These are phyloP conservation scores for Odontocolon sp. DNA, from an alignment of 2,888 invertebrate genomes.

Conservation along the genomic window DNA sequence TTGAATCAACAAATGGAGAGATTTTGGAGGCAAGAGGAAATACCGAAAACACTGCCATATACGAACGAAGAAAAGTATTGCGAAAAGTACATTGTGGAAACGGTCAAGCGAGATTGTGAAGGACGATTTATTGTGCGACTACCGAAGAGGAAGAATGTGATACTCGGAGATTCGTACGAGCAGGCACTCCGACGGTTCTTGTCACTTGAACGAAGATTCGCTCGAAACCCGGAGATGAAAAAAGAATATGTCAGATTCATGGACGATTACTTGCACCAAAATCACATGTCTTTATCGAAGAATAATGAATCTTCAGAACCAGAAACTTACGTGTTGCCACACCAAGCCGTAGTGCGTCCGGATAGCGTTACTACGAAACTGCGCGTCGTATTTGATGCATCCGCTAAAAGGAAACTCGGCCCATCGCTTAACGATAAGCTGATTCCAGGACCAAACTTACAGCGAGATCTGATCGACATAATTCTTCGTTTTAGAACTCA, in stretches of 20 bases:
- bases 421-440: too few species aligned
- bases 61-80: slow-evolving; percentile 34
- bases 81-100: slow-evolving; percentile 42
- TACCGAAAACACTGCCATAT: slow-evolving; percentile 12
- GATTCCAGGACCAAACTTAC: too few species aligned
- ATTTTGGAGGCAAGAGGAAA: slow-evolving; percentile 49
- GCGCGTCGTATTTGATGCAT: slow-evolving; percentile 69
- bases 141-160: slow-evolving; percentile 20
- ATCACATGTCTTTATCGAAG: slow-evolving; percentile 43
- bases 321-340: slow-evolving; percentile 64
- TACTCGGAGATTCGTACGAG: slow-evolving; percentile 47
- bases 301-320: not conserved
- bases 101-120: slow-evolving; percentile 17
- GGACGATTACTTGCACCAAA: slow-evolving; percentile 41
- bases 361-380: slow-evolving; percentile 64
- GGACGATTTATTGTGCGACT: slow-evolving; percentile 56
- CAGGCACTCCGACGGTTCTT: slow-evolving; percentile 41
- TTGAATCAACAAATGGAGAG: slow-evolving; percentile 24
- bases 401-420: too few species aligned
- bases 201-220: slow-evolving; percentile 40
- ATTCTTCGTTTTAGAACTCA: too few species aligned
- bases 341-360: slow-evolving; percentile 65
- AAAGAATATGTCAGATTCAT: slow-evolving; percentile 49
- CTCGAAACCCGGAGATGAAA: slow-evolving; percentile 28
- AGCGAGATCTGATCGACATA: too few species aligned